A percentile compares a stretch with the other conserved stretches of the same genome.
Conservation (phyloP, 2,888 invertebrate genomes). For the Kuschelorhynchus macadamiae region DNA sequence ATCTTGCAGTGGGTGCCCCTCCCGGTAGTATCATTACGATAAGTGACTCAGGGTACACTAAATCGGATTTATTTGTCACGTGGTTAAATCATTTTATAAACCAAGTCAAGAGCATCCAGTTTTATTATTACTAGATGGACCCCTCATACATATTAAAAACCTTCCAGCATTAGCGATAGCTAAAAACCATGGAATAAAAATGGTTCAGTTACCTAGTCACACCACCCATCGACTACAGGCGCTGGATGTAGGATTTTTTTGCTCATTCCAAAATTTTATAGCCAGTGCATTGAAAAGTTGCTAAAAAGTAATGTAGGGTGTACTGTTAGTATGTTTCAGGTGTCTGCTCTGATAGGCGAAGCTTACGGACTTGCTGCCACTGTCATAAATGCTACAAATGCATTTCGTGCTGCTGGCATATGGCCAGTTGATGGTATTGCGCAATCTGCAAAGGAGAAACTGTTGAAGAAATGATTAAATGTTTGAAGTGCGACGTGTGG, state of each 20-base stretch:
- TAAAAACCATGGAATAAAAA: slow-evolving; percentile 51
- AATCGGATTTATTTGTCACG: slow-evolving; percentile 51
- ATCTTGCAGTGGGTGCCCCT: slow-evolving; percentile 47
- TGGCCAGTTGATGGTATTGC: slow-evolving; percentile 10
- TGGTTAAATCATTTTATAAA: slow-evolving; percentile 61
- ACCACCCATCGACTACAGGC: too few relatives aligned
- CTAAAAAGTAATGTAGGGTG: slow-evolving; percentile 18
- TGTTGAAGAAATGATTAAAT: too few relatives aligned
- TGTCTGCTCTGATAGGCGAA: slow-evolving; percentile 3
- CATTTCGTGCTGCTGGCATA: slow-evolving; percentile 12
- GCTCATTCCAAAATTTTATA: too few relatives aligned
- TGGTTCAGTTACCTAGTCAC: slow-evolving; percentile 46
- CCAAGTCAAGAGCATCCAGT: slow-evolving; percentile 47
- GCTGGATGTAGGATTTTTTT: too few relatives aligned
- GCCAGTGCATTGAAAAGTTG: background rate
- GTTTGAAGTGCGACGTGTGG: too few relatives aligned
- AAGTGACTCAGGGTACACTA: slow-evolving; percentile 53
- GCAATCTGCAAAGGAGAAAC: too few relatives aligned
- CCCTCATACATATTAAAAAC: slow-evolving; percentile 56
- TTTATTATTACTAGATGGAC: slow-evolving; percentile 56
- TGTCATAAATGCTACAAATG: background rate
- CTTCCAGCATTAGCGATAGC: slow-evolving; percentile 43
- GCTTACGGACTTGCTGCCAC: slow-evolving; percentile 7
- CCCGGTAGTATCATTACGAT: slow-evolving; percentile 38
- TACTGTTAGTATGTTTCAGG: slow-evolving; percentile 14